Percentiles rank a stretch among this genome's conserved stretches.
Conservation (phyloP, 2,797 vertebrate genomes). For the Dicrostonyx torquatus region DNA sequence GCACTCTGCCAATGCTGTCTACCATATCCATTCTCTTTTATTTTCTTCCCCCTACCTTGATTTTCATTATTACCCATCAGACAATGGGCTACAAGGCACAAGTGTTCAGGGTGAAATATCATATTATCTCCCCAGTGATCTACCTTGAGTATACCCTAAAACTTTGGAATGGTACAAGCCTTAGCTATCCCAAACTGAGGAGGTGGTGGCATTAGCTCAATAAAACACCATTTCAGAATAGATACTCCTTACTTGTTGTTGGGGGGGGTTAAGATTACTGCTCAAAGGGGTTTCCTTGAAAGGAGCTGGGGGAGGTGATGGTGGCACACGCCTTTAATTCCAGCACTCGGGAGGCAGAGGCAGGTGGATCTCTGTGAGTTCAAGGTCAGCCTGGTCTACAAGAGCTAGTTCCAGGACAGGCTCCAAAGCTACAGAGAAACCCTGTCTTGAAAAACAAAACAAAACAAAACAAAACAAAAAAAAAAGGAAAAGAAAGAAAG, state of each 20-base stretch:
- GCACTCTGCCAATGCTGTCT: not conserved
- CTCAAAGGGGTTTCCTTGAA: not conserved
- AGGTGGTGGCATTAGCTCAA: not conserved
- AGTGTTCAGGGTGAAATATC: not conserved
- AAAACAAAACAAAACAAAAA: too few species aligned
- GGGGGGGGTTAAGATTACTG: too few species aligned
- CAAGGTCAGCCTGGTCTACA: too few species aligned
- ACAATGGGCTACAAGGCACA: not conserved
- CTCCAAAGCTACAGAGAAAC: too few species aligned
- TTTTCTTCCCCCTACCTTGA: not conserved
- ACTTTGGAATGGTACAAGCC: not conserved
- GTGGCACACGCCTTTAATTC: too few species aligned
- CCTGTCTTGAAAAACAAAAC: too few species aligned
- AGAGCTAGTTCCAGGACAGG: too few species aligned
- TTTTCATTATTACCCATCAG: not conserved
- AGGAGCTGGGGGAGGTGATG: too few species aligned
- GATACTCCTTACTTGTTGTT: not conserved
- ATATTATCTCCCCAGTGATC: too few species aligned
- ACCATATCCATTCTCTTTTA: not conserved
- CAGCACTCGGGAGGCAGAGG: too few species aligned
- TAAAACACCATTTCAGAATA: not conserved
- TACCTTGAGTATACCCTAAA: not conserved
- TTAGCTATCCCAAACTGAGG: not conserved
- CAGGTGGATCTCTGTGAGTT: too few species aligned
- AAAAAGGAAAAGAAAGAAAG: too few species aligned